These are phyloP conservation scores for Tychaedon coryphoeus DNA, from an alignment of 2,113 vertebrate species.

Conservation along the genomic window DNA sequence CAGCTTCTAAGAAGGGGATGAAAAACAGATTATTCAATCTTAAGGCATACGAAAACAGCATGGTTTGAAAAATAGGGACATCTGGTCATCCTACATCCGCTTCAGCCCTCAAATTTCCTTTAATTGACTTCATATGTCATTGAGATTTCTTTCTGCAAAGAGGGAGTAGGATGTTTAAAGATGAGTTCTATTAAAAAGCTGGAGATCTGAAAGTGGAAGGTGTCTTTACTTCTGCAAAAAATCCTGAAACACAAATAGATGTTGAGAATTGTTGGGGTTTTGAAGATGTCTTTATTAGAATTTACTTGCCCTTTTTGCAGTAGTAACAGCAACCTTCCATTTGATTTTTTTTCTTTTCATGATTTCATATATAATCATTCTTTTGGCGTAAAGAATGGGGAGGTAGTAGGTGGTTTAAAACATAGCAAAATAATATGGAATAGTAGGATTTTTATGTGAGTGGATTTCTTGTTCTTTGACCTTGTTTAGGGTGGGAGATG, in stretches of 20 bases:
- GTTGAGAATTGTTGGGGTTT: not conserved
- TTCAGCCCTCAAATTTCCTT: constrained; percentile 52
- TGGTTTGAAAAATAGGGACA: constrained; percentile 61
- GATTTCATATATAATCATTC: not conserved
- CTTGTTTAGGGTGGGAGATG: constrained; percentile 2
- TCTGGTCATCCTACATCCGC: constrained; percentile 60
- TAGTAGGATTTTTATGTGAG: not conserved
- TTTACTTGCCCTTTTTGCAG: not conserved
- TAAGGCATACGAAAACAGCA: constrained; percentile 29
- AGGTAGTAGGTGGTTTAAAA: not conserved
- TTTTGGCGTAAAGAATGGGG: not conserved
- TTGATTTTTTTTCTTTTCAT: not conserved
- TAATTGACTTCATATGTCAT: constrained; percentile 64
- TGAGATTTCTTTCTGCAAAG: constrained; percentile 9
- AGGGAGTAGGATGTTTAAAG: constrained; percentile 1
- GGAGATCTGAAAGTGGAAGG: not conserved
- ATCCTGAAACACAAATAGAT: not conserved
- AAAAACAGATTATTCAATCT: constrained; percentile 61
- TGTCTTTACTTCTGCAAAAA: constrained; percentile 1
- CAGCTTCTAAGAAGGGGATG: constrained; percentile 40
- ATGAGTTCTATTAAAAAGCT: constrained; percentile 6
- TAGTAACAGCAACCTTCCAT: not conserved
- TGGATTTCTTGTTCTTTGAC: constrained; percentile 21
- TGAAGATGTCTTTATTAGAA: not conserved
- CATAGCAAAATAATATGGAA: not conserved